Evolutionary conservation across 2,113 vertebrate species (phyloP), one percentile per base, ranked within the genome.

Genomic region (Callorhinus ursinus): DNA sequence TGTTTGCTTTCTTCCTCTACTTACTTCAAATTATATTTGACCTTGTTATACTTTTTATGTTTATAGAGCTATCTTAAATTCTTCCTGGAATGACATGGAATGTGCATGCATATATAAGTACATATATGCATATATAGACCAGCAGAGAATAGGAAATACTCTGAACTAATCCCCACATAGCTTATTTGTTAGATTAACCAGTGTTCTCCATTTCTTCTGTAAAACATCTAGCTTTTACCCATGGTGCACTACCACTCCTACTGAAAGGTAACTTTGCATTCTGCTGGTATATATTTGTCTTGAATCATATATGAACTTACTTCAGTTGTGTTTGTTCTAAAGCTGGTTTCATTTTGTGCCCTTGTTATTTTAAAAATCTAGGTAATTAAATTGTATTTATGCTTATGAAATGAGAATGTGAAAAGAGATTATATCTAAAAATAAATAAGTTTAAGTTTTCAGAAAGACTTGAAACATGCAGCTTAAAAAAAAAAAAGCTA

Each of bases 341-440:
- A 95, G 33, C 39, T 63, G n/a, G 33, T 76, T 93, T 95, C 42
- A 76, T 94, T 36, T 0, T 53, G 14, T 33, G 46, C 15, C 15
- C 5, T 59, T 87, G 16, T 69, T 90, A 82, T 69, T 86, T 93
- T 90, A 93, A 87, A 82, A 93, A 90, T n/a, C 28, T 39, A 91
- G 49, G 39, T 93, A 93, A 67, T 81, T 67, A 82, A 86, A 69
- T 42, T 69, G 9, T 36, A 90, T 82, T 95, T 81, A 82, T 88
- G 28, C 18, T 93, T 85, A n/a, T 18, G 42, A 90, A 86, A 90
- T 85, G 14, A 69, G 36, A 63, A 53, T 74, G 28, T 83, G 31
- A 82, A 91, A 72, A 96, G 22, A 53, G 12, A 86, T 79, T 80
- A 26, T 65, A 51, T 59, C 72, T 87, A 80, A 39, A 93, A 80